These are phyloP conservation scores for Pantherophis alleghaniensis DNA, from an alignment of 2,797 vertebrate genomes.

Conservation along the genomic window DNA sequence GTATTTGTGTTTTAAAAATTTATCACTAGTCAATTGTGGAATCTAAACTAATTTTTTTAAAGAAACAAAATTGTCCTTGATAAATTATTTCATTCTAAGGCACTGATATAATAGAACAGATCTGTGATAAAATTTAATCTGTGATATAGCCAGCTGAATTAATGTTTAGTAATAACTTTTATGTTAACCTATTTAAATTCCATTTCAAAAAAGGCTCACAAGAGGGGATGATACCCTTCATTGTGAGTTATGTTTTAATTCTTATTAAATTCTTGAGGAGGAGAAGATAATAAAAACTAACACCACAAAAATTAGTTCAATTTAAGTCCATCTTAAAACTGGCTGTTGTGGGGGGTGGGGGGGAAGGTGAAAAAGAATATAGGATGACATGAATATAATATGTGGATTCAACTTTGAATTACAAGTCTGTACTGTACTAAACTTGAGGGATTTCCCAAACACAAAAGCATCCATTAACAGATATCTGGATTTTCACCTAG, in stretches of 20 bases:
- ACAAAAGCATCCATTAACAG: neutral
- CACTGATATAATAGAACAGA: conserved; percentile 55
- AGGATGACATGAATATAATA: neutral
- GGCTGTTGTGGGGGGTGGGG: neutral
- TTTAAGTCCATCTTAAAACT: conserved; percentile 3
- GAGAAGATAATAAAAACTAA: neutral
- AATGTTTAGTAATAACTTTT: conserved; percentile 43
- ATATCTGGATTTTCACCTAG: neutral
- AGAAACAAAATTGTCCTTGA: conserved; percentile 50
- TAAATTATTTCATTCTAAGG: conserved; percentile 50
- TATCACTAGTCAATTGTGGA: neutral
- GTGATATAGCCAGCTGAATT: conserved; percentile 40
- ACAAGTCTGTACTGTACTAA: neutral
- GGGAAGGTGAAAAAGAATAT: neutral
- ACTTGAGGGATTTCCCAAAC: neutral
- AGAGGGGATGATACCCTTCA: neutral
- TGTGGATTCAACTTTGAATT: accelerated
- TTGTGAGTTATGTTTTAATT: conserved; percentile 2
- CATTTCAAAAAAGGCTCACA: neutral
- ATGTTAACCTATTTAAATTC: conserved; percentile 15
- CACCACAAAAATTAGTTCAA: neutral
- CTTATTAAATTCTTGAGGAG: accelerated
- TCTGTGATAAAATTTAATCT: conserved; percentile 55
- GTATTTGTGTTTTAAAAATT: neutral
- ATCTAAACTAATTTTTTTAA: conserved; percentile 3